phyloP scores from a whole-genome alignment of 2,888 invertebrate species.

The Dryocosmus kuriphilus region DNA sequence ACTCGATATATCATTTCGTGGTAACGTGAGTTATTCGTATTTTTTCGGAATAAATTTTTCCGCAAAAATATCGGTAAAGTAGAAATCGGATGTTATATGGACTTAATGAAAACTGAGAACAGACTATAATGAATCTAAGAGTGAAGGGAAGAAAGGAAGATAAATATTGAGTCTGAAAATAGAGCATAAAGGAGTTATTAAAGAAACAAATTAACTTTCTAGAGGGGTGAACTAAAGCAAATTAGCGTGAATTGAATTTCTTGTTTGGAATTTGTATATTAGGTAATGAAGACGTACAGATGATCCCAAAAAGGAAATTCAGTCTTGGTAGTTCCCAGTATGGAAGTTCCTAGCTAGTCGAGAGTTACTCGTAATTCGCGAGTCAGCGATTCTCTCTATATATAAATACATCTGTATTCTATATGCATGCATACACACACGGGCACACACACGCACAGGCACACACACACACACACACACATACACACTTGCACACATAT shows the following conservation, averaged over 20 bases:
- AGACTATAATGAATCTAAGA: neutral
- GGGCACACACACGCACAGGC: too few species aligned
- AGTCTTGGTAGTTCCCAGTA: neutral
- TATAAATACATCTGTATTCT: neutral
- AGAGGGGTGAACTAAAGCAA: neutral
- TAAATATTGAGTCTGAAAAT: neutral
- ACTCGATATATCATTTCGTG: too few species aligned
- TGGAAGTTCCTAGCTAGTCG: conserved; percentile 8
- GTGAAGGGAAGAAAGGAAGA: neutral
- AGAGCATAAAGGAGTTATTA: neutral
- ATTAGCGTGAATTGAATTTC: neutral
- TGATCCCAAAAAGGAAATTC: neutral
- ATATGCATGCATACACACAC: too few species aligned
- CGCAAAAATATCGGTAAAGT: too few species aligned
- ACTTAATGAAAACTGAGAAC: neutral
- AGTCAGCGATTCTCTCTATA: neutral
- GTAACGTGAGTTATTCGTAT: too few species aligned
- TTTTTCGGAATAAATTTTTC: too few species aligned
- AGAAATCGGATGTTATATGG: too few species aligned
- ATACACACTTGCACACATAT: too few species aligned
- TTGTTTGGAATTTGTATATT: neutral
- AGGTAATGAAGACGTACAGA: neutral
- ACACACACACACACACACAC: too few species aligned
- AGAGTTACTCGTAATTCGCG: conserved; percentile 19
- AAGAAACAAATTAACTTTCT: neutral